Evolutionary conservation across 2,888 invertebrate genomes (phyloP), one percentile per base, ranked within the genome.

Genomic region (Eristalis intricaria): DNA sequence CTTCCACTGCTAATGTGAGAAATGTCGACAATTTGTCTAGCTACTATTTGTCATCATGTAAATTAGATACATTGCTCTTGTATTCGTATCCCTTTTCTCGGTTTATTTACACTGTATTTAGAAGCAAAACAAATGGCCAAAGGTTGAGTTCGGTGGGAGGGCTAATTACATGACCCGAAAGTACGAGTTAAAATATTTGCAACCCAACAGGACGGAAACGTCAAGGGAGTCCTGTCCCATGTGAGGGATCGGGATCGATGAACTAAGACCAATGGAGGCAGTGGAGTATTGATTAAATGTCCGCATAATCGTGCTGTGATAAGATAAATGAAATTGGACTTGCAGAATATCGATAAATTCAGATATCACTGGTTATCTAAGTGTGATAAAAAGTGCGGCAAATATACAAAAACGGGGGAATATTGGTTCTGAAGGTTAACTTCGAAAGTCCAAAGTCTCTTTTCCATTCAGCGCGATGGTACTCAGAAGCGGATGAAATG

Each of bases 21-120:
- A 64, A 66, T 76, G 82, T 71, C 76, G 76, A 76, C 76, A 66
- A 82, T 76, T 71, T 82, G 75, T 82, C 82, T 82, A 65, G 76
- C 66, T 68, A 40, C 74, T 77, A 74, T 83, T 83, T 78, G 77
- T 74, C 78, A 86, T 74, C 77, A 66, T 86, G 82, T 70, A 75
- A 82, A 82, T 77, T 60, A 74, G 78, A 82, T 29, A n/a, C 61
- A 70, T 78, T 74, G 77, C 74, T 74, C 77, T 61, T 78, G 50
- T 77, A 50, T 74, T 15, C 58, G 63, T 65, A 26, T 8, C 15
- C 58, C 56, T 77, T 65, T 77, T 68, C n/a, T 40, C 29, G 22
- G 63, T 69, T 23, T 60, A 38, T 77, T 50, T 56, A 50, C 60
- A 66, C 61, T 61, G 66, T 71, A 35, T 63, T 50, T 73, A 26